These are phyloP conservation scores for Aporrectodea caliginosa DNA, from an alignment of 1,140 invertebrate genomes.

Conservation along the genomic window DNA sequence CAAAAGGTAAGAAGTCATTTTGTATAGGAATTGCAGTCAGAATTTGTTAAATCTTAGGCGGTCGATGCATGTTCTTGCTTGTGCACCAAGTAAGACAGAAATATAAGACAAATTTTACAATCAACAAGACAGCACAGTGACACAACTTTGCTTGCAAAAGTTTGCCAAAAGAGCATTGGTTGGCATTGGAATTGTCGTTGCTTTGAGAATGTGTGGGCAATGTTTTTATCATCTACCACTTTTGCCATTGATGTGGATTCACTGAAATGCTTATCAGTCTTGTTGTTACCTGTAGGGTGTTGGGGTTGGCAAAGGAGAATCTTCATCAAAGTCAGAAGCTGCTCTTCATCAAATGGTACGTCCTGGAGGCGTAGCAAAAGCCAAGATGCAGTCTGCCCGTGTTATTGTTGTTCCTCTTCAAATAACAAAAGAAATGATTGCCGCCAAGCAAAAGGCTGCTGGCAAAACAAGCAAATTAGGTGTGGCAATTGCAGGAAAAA, in stretches of 20 bases:
- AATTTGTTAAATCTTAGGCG: not conserved
- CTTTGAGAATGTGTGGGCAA: not conserved
- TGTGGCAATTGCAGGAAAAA: not conserved
- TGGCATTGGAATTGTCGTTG: not conserved
- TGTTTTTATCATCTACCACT: not conserved
- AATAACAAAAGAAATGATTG: not conserved
- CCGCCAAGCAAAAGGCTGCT: not conserved
- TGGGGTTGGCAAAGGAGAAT: not conserved
- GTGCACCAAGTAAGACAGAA: too few relatives aligned
- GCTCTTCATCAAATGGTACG: not conserved
- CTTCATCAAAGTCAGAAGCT: not conserved
- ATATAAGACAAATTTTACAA: too few relatives aligned
- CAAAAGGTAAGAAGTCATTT: not conserved
- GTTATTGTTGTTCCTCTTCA: not conserved
- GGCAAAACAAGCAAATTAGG: too few relatives aligned
- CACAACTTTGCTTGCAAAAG: not conserved
- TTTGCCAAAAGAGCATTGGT: not conserved
- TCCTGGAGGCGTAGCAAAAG: not conserved
- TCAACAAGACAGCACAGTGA: too few relatives aligned
- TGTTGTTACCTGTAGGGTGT: not conserved
- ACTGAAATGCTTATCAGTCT: not conserved
- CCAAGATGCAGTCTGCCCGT: not conserved
- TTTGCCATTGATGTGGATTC: not conserved
- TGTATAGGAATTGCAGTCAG: too few relatives aligned
- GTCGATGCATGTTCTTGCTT: not conserved